Evolutionary conservation across 64 coral and sea anemone genomes (phyloP), one percentile per base, ranked within the genome.

Genomic region (Catalaphyllia jardinei): DNA sequence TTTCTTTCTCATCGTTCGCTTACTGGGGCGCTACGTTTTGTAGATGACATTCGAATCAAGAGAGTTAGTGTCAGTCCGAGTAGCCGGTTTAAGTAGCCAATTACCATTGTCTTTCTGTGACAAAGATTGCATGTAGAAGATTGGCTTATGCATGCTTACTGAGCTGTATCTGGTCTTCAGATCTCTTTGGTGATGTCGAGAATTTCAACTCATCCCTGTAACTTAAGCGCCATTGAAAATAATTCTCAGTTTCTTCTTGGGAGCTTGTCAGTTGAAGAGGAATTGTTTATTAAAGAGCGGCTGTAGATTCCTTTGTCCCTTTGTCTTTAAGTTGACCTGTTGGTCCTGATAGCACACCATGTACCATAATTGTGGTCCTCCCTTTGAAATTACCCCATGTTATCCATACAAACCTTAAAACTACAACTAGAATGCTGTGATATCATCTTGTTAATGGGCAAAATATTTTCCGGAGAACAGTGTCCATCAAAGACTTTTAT

Each of bases 261-360:
- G 25, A 67, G n/a, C 64, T 67, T 67, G 64, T 24, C 8, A 67
- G 64, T 71, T 38, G 31, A 28, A 49, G 33, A 51, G 17, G 62
- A 71, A 85, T 85, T 85, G 81, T 85, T 85, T 85, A 5, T 39
- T 11, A 83, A 28, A 31, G 62, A 38, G 20, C 29, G 15, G 10
- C 35, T 49, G 29, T 8, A 22, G 10, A 46, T n/a, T 50, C 35
- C 62, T 46, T 85, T 51, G 81, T 85, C 49, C n/a, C 61, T 71
- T 83, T 85, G 81, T 85, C 63, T 46, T n/a, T 11, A 65, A 85
- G 71, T n/a, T 27, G 65, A 69, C 65, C 65, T 69, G 42, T 35
- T 46, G 24, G 20, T 9, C 60, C 61, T 35, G 59, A 14, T 11
- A 11, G 13, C 63, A 10, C 20, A 85, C 24, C 63, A 22, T 25